Evolutionary conservation across 2,888 invertebrate genomes (phyloP).

Genomic region (Gibbula magus): DNA sequence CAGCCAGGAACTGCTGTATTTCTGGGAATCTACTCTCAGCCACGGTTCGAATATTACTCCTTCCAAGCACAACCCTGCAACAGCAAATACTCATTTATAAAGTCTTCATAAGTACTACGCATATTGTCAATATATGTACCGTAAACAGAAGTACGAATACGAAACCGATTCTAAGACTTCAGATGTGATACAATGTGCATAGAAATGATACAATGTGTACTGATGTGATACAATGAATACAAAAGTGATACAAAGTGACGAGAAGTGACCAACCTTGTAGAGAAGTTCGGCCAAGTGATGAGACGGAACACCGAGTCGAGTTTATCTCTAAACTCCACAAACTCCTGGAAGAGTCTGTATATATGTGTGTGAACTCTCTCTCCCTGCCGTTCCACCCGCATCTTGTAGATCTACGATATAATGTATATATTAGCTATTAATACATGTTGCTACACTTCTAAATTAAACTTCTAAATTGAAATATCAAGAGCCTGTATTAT

Average conservation of each 20-base stretch:
- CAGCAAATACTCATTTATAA: background rate
- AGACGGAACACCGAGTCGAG: conserved; percentile 92
- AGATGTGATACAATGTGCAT: no score
- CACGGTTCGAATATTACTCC: conserved; percentile 95
- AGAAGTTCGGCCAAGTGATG: conserved; percentile 84
- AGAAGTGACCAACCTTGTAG: conserved; percentile 78
- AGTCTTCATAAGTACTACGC: background rate
- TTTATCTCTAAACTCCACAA: conserved; percentile 96
- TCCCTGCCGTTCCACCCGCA: conserved; percentile 86
- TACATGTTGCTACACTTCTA: no score
- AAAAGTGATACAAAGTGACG: no score
- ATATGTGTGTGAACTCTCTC: conserved; percentile 91
- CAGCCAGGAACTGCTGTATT: conserved; percentile 90
- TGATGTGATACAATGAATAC: no score
- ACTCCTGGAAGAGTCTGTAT: conserved; percentile 96
- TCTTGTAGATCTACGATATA: conserved; percentile 71
- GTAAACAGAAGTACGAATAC: no score
- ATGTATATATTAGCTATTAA: background rate
- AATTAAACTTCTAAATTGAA: no score
- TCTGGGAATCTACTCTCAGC: conserved; percentile 93
- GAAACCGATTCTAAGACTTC: no score
- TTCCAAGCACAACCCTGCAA: conserved; percentile 76
- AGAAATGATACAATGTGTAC: no score
- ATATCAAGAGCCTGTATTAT: no score
- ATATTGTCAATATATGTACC: no score